These are phyloP conservation scores for Tetheella fluctuosa DNA, from an alignment of 2,888 invertebrate species.

Conservation along the genomic window DNA sequence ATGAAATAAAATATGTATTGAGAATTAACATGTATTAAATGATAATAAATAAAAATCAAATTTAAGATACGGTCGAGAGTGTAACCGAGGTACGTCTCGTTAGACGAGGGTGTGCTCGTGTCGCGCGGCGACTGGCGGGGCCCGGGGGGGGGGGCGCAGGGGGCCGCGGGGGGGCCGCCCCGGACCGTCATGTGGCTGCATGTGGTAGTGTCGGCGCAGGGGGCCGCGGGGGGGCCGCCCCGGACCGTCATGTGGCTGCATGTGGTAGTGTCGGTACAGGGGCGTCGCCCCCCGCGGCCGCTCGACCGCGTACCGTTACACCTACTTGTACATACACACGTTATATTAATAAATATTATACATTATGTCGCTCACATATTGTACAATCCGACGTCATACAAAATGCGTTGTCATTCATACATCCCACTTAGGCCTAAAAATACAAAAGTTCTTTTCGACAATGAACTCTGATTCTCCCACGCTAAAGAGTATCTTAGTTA, in stretches of 20 bases:
- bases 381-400: not conserved
- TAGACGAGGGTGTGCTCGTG: not conserved
- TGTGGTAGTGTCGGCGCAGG: too few relatives aligned
- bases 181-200: too few relatives aligned
- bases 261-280: not conserved
- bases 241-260: too few relatives aligned
- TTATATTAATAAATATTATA: not conserved
- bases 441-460: too few relatives aligned
- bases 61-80: not conserved
- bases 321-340: not conserved
- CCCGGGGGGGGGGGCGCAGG: not conserved
- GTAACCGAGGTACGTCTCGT: not conserved
- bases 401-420: not conserved
- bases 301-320: not conserved
- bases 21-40: not conserved
- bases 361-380: not conserved
- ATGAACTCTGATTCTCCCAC: too few relatives aligned
- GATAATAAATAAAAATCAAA: not conserved
- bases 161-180: too few relatives aligned
- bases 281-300: not conserved
- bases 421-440: too few relatives aligned
- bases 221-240: too few relatives aligned
- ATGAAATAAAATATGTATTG: not conserved
- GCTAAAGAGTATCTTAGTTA: too few relatives aligned
- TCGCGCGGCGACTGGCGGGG: not conserved